Base-by-base conservation (phyloP, 2,888 invertebrate genomes). In the Dasysyrphus tricinctus region DNA sequence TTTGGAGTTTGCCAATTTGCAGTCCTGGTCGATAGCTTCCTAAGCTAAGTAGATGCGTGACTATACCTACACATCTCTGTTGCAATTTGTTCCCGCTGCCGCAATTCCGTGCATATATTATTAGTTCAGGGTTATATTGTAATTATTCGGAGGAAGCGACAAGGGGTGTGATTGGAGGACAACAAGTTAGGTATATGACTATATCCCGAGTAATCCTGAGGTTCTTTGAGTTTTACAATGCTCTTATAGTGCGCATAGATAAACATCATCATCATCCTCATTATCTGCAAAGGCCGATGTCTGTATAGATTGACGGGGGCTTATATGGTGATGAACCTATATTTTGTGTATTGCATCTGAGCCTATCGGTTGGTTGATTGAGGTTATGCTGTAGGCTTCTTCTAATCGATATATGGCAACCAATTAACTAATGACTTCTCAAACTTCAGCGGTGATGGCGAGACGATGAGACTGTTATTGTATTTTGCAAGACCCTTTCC, bases 381-480 rank as follows among this genome's bases (percentile, higher is more conserved):
- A 61, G 61, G 80, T 61, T 67, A 37, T 61, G 74, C 11, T 44
- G 39, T 4, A 61, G 34, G 37, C 42, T 42, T 39, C 76, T 61
- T 37, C 32, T 54, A 63, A 79, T 79, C 78, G 42, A 57, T 37
- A 57, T 37, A 57, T 29, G 74, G 49, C 19, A 69, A 57, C 16
- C 83, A 83, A 83, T 79, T 83, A 65, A 75, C 74, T 83, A 83
- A 83, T 83, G 79, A 79, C 70, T 63, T 75, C 57, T 75, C 57
- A 44, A 29, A 69, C 9, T 29, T 63, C 24, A 9, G 34, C 44
- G 9, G 9, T 32, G 11, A 16, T 32, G 44, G 63, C n/a, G 29
- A 2, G 37, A 4, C 19, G 16, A 24, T 70, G 47, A 49, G 34
- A 57, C 2, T 32, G 49, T n/a, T 29, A 51, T 42, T 59, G 69